Conservation (phyloP, 2,113 vertebrate species). For the Lepus timidus region DNA sequence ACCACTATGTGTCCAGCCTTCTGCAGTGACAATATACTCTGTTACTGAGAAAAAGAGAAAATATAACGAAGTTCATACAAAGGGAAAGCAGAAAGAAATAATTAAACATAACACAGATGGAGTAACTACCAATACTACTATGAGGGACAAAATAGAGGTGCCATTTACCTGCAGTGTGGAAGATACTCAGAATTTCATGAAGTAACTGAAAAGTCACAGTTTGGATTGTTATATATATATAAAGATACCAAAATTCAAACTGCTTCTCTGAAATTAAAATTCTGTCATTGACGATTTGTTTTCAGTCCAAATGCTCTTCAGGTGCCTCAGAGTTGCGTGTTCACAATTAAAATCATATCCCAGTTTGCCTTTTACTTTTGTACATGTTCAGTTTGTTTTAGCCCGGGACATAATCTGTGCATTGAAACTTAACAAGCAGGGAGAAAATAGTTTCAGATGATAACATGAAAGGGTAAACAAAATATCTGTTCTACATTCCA, state of each 20-base stretch:
- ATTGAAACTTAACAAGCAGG: too few species aligned
- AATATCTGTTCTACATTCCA: too few species aligned
- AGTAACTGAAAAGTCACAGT: neutral
- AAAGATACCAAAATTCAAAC: neutral
- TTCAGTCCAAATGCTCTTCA: neutral
- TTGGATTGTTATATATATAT: neutral
- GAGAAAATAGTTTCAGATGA: too few species aligned
- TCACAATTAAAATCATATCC: neutral
- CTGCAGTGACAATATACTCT: neutral
- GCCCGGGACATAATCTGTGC: too few species aligned
- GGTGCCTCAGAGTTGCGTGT: too few species aligned
- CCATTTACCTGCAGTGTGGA: neutral
- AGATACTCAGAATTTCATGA: constrained; percentile 1
- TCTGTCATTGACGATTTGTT: neutral
- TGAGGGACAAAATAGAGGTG: accelerated
- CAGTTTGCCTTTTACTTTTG: too few species aligned
- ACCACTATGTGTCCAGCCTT: neutral
- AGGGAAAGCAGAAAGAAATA: constrained; percentile 22
- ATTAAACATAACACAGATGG: neutral
- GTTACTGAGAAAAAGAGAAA: neutral
- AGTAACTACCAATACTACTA: neutral
- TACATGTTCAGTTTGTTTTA: too few species aligned
- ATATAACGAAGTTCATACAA: neutral
- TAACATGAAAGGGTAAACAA: too few species aligned
- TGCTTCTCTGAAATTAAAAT: neutral